These are phyloP conservation scores for Punctoribates punctum DNA, from an alignment of 2,888 invertebrate genomes.

Conservation along the genomic window DNA sequence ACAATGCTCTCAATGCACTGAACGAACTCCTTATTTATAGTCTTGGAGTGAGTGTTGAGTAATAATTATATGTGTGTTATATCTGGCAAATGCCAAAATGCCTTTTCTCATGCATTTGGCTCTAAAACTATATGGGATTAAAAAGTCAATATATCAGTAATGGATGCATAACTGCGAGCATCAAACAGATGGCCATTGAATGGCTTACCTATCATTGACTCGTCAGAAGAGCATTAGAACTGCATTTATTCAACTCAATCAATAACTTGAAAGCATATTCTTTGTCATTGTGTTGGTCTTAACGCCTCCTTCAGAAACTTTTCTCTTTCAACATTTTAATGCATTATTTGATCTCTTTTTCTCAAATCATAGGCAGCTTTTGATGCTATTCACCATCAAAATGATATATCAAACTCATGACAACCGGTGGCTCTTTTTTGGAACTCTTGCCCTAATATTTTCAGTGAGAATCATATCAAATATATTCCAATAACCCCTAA, in stretches of 20 bases:
- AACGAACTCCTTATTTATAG: background rate
- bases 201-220: no score
- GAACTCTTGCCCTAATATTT: slow-evolving; percentile 34
- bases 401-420: slow-evolving; percentile 15
- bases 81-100: background rate
- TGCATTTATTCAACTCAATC: slow-evolving; percentile 2
- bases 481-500: background rate
- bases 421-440: slow-evolving; percentile 5
- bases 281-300: background rate
- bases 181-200: slow-evolving; percentile 2
- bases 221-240: background rate
- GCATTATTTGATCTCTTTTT: slow-evolving; percentile 24
- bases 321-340: slow-evolving; percentile 6
- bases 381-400: slow-evolving; percentile 12
- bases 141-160: slow-evolving; percentile 32
- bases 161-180: slow-evolving; percentile 24
- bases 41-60: background rate
- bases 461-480: slow-evolving; percentile 5
- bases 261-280: background rate
- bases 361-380: slow-evolving; percentile 14
- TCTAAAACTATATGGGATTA: slow-evolving; percentile 16
- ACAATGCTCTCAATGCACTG: background rate
- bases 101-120: background rate
- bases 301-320: background rate
- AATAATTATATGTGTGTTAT: slow-evolving; percentile 26